These are phyloP conservation scores for Scolopax bukidnonensis DNA, from an alignment of 2,797 vertebrate genomes.

Conservation along the genomic window DNA sequence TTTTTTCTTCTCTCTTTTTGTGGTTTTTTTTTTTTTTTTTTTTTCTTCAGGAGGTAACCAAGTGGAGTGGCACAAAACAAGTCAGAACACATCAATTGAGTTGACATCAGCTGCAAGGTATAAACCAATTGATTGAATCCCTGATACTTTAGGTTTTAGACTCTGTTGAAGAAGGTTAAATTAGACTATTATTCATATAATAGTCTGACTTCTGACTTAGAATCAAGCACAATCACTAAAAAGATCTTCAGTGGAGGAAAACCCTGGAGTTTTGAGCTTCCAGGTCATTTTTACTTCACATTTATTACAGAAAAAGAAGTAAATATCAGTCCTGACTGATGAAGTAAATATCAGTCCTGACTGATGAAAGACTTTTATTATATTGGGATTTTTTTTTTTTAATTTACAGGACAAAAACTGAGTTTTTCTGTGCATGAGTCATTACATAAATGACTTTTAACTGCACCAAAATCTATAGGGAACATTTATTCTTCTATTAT, in stretches of 20 bases:
- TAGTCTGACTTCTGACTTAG: not conserved
- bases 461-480: not conserved
- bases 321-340: not conserved
- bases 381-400: not conserved
- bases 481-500: not conserved
- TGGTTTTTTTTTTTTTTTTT: not conserved
- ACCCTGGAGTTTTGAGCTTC: not conserved
- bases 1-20: too few relatives aligned
- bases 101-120: not conserved
- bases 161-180: constrained; percentile 4
- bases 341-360: too few relatives aligned
- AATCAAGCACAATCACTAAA: not conserved
- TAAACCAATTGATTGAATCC: constrained; percentile 4
- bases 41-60: not conserved
- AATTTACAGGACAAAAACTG: not conserved
- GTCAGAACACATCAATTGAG: constrained; percentile 2
- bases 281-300: not conserved
- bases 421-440: not conserved
- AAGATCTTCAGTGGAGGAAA: not conserved
- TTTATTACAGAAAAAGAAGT: not conserved
- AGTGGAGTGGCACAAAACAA: constrained; percentile 1
- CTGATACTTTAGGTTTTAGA: not conserved
- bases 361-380: not conserved
- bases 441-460: not conserved
- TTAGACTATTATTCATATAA: not conserved